A percentile compares a stretch with the other conserved stretches of the same genome.
These are phyloP conservation scores for Drosophila sordidula DNA, from an alignment of 2,888 invertebrate genomes.

Conservation along the genomic window DNA sequence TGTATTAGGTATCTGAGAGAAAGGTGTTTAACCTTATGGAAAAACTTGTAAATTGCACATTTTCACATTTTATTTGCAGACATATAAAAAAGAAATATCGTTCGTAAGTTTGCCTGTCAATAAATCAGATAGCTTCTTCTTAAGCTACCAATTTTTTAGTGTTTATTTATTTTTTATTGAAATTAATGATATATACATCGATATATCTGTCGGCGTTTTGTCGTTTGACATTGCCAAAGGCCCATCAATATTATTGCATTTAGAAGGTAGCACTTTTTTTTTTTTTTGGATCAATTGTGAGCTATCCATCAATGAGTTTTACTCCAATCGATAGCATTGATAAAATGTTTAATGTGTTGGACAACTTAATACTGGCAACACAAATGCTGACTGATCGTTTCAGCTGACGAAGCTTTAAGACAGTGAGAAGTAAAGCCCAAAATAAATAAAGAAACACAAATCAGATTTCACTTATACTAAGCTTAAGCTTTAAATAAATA, in stretches of 20 bases:
- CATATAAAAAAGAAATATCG: background rate
- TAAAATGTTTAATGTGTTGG: conserved; percentile 17
- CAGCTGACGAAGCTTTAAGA: background rate
- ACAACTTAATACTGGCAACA: conserved; percentile 36
- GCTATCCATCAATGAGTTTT: conserved; percentile 49
- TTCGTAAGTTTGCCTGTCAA: too few relatives aligned
- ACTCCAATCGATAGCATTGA: conserved; percentile 16
- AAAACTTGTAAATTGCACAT: background rate
- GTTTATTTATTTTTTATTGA: background rate
- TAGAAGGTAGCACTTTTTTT: conserved; percentile 1
- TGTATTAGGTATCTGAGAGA: conserved; percentile 19
- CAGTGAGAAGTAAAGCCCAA: background rate
- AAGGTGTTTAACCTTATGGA: conserved; percentile 8
- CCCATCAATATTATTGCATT: conserved; percentile 49
- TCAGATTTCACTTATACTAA: background rate
- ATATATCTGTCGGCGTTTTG: conserved; percentile 3
- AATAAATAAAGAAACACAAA: background rate
- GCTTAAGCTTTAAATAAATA: background rate
- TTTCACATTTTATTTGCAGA: background rate
- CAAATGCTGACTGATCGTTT: conserved; percentile 46
- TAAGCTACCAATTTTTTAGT: background rate
- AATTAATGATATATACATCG: background rate
- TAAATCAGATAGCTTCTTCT: conserved; percentile 2
- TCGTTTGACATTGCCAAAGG: conserved; percentile 18
- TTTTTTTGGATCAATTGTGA: conserved; percentile 10